Evolutionary conservation across 2,888 invertebrate genomes (phyloP).

Genomic region (Pegoplata infirma): DNA sequence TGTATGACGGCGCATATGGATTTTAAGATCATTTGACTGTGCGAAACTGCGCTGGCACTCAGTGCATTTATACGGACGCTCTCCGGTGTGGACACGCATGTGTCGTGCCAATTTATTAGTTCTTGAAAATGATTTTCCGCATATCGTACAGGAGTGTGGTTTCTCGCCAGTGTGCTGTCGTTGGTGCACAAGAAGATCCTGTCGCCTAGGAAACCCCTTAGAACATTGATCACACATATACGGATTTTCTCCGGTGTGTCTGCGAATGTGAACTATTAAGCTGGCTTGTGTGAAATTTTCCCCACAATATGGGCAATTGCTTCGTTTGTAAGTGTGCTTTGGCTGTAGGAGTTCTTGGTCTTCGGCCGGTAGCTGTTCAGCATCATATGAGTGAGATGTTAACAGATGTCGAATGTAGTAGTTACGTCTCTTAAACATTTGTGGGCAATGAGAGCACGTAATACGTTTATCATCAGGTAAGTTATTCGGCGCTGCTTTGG

Average conservation of each 20-base stretch:
- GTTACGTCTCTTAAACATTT: constrained; percentile 80
- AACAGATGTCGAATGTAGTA: constrained; percentile 81
- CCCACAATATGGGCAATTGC: constrained; percentile 81
- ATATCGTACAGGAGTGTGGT: constrained; percentile 78
- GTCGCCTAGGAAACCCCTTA: constrained; percentile 82
- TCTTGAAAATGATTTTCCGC: constrained; percentile 80
- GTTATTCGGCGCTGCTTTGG: neutral
- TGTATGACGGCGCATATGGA: constrained; percentile 85
- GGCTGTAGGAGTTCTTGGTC: constrained; percentile 50
- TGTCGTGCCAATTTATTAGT: constrained; percentile 82
- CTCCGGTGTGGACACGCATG: constrained; percentile 80
- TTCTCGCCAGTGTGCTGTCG: constrained; percentile 82
- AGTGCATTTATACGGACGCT: constrained; percentile 81
- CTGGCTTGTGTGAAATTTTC: constrained; percentile 81
- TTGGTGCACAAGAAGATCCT: constrained; percentile 81
- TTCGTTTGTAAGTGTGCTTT: constrained; percentile 72
- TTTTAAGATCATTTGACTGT: constrained; percentile 85
- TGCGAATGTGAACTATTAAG: constrained; percentile 82
- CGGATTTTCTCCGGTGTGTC: constrained; percentile 83
- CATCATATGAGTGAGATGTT: constrained; percentile 68
- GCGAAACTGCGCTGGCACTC: constrained; percentile 80
- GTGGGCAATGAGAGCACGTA: constrained; percentile 70
- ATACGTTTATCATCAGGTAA: constrained; percentile 57
- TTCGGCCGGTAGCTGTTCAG: constrained; percentile 70
- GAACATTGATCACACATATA: constrained; percentile 82